Base-by-base conservation (phyloP, 2,797 vertebrate genomes). In the Pipistrellus pipistrellus region DNA sequence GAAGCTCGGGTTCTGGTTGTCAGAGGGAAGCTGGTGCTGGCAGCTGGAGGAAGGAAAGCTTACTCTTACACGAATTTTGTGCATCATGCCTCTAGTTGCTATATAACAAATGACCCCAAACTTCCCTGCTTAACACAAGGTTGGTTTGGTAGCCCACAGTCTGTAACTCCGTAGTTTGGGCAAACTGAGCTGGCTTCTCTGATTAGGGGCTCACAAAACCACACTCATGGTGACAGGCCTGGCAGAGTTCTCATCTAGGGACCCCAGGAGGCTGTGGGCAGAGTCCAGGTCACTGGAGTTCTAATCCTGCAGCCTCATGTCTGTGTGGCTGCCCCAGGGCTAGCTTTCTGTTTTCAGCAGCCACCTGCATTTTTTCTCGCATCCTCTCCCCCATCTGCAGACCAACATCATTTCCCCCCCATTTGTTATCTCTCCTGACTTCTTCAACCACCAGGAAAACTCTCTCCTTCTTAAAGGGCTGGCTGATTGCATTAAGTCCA, bases 391-490 rank as follows among this genome's bases (percentile, higher is more conserved):
- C 53, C 2, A 14, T 15, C 46, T 59, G 20, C 13, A 85, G 55
- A 68, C 35, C 57, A 68, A 14, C 3, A 46, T 32, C 66, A 8
- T 62, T 85, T 55, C n/a, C 48, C 18, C 77, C n/a, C 53, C 25
- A 27, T 68, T 62, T 0, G 13, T 30, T 81, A 4, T 32, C 18
- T 80, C 6, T 88, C 73, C 64, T 90, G 14, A 53, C 51, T 68
- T 89, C 38, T 46, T 80, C 35, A 77, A 57, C 17, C 51, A 55
- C 41, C 48, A 86, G 13, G 35, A 83, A 35, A 89, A 59, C 44
- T 27, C 44, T 48, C 35, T 77, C 32, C n/a, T 77, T 91, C 93
- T 81, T 46, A 92, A 92, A 90, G 25, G 27, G 15, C 51, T 81
- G 5, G 10, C 55, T 48, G 76, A 82, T 57, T 75, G 55, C 21